A percentile compares a stretch with the other conserved stretches of the same genome.
Conservation (phyloP, 2,113 vertebrate genomes). For the Eidolon helvum region DNA sequence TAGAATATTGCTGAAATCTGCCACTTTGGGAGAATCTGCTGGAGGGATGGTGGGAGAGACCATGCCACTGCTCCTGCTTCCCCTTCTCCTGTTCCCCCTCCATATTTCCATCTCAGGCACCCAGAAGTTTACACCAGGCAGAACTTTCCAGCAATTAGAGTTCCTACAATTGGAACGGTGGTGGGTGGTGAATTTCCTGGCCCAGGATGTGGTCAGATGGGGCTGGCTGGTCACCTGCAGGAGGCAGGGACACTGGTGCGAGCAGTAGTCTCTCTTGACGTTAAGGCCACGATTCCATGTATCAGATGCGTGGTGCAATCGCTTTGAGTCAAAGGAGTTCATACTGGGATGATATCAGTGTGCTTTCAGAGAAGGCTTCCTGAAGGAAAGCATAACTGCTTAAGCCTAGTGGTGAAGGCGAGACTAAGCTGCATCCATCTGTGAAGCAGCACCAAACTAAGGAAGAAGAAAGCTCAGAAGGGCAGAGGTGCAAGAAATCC, state of each 20-base stretch:
- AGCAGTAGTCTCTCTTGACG: neutral
- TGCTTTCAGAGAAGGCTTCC: neutral
- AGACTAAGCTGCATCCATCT: neutral
- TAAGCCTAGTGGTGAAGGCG: neutral
- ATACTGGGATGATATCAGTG: neutral
- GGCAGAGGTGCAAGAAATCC: neutral
- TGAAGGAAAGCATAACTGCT: too few relatives aligned
- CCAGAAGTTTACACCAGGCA: neutral
- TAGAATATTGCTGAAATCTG: neutral
- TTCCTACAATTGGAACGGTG: neutral
- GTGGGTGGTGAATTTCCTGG: neutral
- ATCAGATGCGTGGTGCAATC: neutral
- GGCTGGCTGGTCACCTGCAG: neutral
- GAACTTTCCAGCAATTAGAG: neutral
- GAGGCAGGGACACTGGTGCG: neutral
- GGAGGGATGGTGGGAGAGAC: neutral
- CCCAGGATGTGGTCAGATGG: neutral
- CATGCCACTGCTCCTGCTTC: neutral
- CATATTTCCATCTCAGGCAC: neutral
- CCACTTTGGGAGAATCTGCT: neutral
- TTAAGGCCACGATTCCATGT: neutral
- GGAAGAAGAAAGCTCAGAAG: neutral
- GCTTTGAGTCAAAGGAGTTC: neutral
- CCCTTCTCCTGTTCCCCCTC: rapidly evolving
- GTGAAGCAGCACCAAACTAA: neutral